Percentiles rank a stretch among this genome's conserved stretches.
These are phyloP conservation scores for Nansenia antarctica DNA, from an alignment of 2,113 vertebrate species.

Conservation along the genomic window DNA sequence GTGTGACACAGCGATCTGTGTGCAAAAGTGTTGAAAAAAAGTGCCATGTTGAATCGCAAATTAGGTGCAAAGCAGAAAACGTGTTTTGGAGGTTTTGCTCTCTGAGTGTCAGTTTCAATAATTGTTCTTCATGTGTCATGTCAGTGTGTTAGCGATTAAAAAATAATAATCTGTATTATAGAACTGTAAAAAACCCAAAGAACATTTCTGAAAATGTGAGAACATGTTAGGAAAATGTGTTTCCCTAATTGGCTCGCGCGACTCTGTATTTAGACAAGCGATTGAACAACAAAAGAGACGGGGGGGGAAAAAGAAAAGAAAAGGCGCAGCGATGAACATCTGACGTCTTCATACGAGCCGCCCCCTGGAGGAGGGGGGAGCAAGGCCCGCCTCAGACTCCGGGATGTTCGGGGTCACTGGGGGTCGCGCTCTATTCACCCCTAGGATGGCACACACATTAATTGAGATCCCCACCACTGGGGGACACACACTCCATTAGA, in stretches of 20 bases:
- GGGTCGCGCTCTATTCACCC: slow-evolving; percentile 34
- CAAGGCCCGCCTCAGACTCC: slow-evolving; percentile 44
- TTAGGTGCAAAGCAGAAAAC: too few species aligned
- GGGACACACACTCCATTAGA: slow-evolving; percentile 40
- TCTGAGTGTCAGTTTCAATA: too few species aligned
- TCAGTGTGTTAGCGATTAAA: too few species aligned
- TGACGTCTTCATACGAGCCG: background rate
- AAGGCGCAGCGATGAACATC: background rate
- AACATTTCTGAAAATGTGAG: too few species aligned
- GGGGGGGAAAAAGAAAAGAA: background rate
- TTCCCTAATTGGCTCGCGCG: background rate
- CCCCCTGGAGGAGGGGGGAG: slow-evolving; percentile 25
- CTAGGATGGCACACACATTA: slow-evolving; percentile 38
- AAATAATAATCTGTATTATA: too few species aligned
- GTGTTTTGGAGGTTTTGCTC: too few species aligned
- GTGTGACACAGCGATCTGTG: too few species aligned
- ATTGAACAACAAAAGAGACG: background rate
- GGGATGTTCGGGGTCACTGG: slow-evolving; percentile 21
- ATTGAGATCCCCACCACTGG: slow-evolving; percentile 58
- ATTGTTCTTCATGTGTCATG: too few species aligned
- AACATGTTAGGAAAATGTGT: background rate
- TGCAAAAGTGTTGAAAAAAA: too few species aligned
- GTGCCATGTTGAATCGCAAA: too few species aligned
- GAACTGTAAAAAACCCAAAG: too few species aligned
- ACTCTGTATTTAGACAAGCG: background rate